Conservation (phyloP, 2,888 invertebrate species). For the Dromius quadrimaculatus region DNA sequence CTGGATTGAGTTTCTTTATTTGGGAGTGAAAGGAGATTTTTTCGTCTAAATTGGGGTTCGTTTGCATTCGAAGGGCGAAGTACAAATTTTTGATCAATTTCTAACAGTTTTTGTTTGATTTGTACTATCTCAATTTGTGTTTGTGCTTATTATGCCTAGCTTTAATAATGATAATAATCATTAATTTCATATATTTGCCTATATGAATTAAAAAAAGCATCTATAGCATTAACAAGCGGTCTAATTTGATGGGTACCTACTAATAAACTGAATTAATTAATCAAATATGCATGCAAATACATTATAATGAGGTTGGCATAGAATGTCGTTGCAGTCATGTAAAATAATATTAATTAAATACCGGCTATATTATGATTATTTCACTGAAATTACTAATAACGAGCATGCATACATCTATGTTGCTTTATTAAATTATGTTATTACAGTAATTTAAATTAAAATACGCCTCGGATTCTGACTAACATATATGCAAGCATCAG, state of each 20-base stretch:
- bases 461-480: background rate
- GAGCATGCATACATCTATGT: conserved; percentile 15
- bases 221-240: conserved; percentile 5
- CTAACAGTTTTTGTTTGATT: background rate
- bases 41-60: background rate
- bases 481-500: background rate
- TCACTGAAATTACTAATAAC: conserved; percentile 35
- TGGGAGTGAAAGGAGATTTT: conserved; percentile 5
- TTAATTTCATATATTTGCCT: background rate
- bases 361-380: conserved; percentile 30
- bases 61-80: background rate
- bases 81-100: background rate
- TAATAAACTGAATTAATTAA: conserved; percentile 37
- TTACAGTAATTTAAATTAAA: conserved; percentile 33
- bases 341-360: conserved; percentile 43
- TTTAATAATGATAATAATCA: too few relatives aligned
- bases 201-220: background rate
- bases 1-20: conserved; percentile 26
- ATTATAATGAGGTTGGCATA: conserved; percentile 26
- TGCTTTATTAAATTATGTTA: conserved; percentile 32
- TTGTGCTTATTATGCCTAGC: too few relatives aligned
- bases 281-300: conserved; percentile 35
- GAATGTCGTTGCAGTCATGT: conserved; percentile 37
- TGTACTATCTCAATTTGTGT: too few relatives aligned
- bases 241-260: conserved; percentile 15